Base-by-base conservation (phyloP, 2,888 invertebrate genomes). In the Hylaea fasciaria region DNA sequence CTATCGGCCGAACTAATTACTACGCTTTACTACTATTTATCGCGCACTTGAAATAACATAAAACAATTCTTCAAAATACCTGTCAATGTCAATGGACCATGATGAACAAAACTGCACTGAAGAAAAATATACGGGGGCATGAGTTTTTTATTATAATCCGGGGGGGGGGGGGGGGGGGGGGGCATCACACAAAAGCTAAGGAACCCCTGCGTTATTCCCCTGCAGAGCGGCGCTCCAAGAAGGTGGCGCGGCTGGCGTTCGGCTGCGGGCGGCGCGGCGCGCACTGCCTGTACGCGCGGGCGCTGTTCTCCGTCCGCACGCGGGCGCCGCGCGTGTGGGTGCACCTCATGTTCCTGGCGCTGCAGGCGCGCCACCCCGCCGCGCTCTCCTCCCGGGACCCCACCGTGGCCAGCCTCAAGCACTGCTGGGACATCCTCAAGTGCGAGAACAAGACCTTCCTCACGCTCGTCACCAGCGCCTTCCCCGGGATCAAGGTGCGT, bases 361-460 rank as follows among this genome's bases (percentile, higher is more conserved):
- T 98, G 66, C 98, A 98, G 94, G 96, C 97, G 9, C 93, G 96
- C 62, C 95, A 96, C 69, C 93, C 94, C 50, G 95, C 95, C 64
- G 97, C 97, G 16, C 89, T 97, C 22, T 96, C 96, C 76, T 96
- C 96, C 28, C 87, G 97, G 29, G 97, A 97, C 83, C 94, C 96
- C 32, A 95, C 96, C 68, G 96, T 97, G 0, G 96, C 96, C 76
- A 96, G 95, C 80, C 92, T 97, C 62, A 97, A 97, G 86, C 96
- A 97, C 82, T 98, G 98, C 88, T 98, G 98, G 98, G 98, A 98
- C 86, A 97, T 97, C 74, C 94, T 98, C 76, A 97, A 97, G 87
- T 96, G 96, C 80, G 97, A 98, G 87, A 97, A 97, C 85, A 96
- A 96, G 84, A 96, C 96, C 37, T 97, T 97, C 82, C 93, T 97